These are phyloP conservation scores for Drosophila seclusa DNA, from an alignment of 2,888 invertebrate genomes.

Conservation along the genomic window DNA sequence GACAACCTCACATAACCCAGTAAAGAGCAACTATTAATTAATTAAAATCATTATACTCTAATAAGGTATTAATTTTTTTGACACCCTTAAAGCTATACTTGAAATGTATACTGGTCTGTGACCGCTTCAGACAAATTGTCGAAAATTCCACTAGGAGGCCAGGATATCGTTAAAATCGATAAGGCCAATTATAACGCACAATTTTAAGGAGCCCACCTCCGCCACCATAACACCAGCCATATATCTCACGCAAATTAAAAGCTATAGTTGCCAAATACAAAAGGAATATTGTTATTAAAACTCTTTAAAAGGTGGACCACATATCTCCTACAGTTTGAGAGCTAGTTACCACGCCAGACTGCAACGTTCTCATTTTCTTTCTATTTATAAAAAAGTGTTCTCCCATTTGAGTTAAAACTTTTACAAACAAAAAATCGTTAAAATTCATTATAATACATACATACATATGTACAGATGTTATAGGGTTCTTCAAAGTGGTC, in stretches of 20 bases:
- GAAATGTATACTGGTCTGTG: background rate
- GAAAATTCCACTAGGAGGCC: too few relatives aligned
- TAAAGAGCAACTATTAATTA: background rate
- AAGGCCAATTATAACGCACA: too few relatives aligned
- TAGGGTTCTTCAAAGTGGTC: background rate
- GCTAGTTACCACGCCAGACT: background rate
- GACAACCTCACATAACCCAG: background rate
- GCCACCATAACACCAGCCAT: too few relatives aligned
- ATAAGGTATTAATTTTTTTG: background rate
- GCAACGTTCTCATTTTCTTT: background rate
- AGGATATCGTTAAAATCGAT: too few relatives aligned
- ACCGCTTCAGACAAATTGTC: background rate
- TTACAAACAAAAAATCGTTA: background rate
- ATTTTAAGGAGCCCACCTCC: too few relatives aligned
- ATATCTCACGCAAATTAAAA: background rate
- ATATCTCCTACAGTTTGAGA: background rate
- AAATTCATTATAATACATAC: background rate
- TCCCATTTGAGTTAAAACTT: background rate
- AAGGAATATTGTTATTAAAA: background rate
- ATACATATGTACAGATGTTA: background rate
- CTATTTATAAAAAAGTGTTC: background rate
- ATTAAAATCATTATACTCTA: background rate
- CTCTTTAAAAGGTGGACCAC: background rate
- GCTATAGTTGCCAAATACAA: background rate
- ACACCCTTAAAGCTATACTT: background rate